phyloP scores from a whole-genome alignment of 2,113 vertebrate genomes.

The Mesocricetus auratus region DNA sequence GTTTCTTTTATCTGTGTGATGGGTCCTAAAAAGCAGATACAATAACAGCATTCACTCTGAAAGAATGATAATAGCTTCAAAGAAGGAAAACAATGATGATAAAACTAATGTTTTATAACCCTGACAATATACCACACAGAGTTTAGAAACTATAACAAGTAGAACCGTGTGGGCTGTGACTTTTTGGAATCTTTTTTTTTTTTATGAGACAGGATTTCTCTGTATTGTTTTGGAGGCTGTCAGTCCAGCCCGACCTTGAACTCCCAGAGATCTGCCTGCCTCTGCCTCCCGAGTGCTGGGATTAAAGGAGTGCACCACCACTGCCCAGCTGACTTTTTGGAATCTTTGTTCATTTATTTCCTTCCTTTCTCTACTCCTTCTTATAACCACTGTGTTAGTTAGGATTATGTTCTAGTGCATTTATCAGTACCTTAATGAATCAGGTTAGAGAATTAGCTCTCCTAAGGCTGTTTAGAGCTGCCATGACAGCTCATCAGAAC shows the following conservation, averaged over 20 bases:
- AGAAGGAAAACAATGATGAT: background rate
- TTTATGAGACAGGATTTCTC: too few species aligned
- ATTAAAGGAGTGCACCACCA: too few species aligned
- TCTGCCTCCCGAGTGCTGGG: too few species aligned
- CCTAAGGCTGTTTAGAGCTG: background rate
- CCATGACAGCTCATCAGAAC: background rate
- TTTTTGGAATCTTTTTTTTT: background rate
- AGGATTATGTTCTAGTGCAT: background rate
- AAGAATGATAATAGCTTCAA: conserved; percentile 27
- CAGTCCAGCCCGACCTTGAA: too few species aligned
- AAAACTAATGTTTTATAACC: background rate
- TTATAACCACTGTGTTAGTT: background rate
- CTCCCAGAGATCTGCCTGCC: too few species aligned
- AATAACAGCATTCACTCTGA: background rate
- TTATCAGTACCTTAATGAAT: background rate
- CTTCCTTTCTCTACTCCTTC: background rate
- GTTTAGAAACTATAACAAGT: background rate
- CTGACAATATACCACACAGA: background rate
- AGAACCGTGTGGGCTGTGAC: background rate
- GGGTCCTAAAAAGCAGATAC: background rate
- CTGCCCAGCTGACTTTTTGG: background rate
- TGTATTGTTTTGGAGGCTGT: too few species aligned
- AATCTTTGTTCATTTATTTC: conserved; percentile 23
- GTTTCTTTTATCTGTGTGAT: background rate
- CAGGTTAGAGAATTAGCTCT: background rate